Evolutionary conservation across 2,888 invertebrate species (phyloP).

Genomic region (Morinoia aosen): DNA sequence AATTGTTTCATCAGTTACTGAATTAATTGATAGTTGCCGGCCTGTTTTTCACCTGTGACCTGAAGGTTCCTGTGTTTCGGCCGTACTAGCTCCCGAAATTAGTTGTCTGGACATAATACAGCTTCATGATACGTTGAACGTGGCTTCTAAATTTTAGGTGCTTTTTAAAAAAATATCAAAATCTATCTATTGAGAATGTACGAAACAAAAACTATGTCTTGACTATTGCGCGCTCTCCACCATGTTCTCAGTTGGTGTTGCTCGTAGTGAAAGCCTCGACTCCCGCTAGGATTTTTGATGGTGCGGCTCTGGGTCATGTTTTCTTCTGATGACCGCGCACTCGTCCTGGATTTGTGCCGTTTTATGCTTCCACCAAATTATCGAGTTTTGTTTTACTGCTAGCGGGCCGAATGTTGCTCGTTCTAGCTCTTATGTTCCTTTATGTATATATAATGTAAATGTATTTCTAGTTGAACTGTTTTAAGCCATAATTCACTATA

Average conservation of each 20-base stretch:
- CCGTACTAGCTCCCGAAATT: neutral
- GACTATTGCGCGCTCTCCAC: neutral
- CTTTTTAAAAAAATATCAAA: neutral
- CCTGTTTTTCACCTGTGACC: neutral
- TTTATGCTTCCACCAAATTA: slow-evolving; percentile 16
- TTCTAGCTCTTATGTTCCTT: neutral
- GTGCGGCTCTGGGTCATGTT: neutral
- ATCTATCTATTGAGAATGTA: neutral
- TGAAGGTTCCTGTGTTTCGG: neutral
- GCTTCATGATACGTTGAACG: neutral
- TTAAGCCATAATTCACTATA: slow-evolving; percentile 50
- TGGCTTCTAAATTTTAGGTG: neutral
- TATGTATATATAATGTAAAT: slow-evolving; percentile 47
- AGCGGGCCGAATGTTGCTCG: neutral
- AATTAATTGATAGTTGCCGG: neutral
- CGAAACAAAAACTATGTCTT: neutral
- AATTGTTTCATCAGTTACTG: neutral
- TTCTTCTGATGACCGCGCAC: neutral
- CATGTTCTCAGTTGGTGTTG: neutral
- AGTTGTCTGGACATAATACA: neutral
- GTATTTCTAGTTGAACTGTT: slow-evolving; percentile 51
- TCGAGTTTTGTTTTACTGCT: slow-evolving; percentile 19
- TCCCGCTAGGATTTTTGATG: neutral
- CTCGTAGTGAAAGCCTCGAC: neutral
- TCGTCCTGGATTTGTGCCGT: neutral